Evolutionary conservation across 2,113 vertebrate species (phyloP), one percentile per base, ranked within the genome.

Genomic region (Microtus montanus): DNA sequence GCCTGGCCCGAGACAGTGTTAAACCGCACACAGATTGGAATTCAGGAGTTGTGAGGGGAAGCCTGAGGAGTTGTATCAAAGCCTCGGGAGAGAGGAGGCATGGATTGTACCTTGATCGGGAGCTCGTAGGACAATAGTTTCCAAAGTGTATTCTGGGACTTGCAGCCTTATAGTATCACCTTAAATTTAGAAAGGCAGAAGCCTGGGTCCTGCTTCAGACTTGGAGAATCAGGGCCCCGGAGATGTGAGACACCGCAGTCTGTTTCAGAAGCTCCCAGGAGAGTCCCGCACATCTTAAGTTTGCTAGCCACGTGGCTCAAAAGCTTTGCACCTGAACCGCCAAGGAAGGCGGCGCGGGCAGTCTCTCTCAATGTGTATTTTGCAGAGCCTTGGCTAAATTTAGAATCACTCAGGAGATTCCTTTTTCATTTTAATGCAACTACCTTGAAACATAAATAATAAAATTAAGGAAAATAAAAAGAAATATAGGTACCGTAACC

Each of bases 381-480:
- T 64, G 44, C 7, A 87, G 63, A n/a, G 33, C 85, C 63, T 84
- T n/a, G 20, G 71, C 90, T 64, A 86, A 86, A 70, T 86, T 79
- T 68, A 87, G 35, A 87, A 87, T 87, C 77, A 30, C 11, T n/a
- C 66, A 68, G 26, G 52, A 19, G 33, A 12, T 61, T 80, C n/a
- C 8, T 30, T n/a, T 79, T 49, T 64, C 41, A 71, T 54, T 87
- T 41, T 26, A 91, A 77, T 47, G n/a, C 20, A 82, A 47, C 14
- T 58, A 82, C 38, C 49, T 82, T 71, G 41, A 82, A 82, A 91
- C 35, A 44, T 78, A 82, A 80, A 30, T 15, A 82, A n/a, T 47
- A 89, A 41, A 44, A 89, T 38, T 26, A 82, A 83, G n/a, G n/a
- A 74, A 38, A 89, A 35, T 17, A 88, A 88, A 74, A 74, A 30